Evolutionary conservation across 2,797 vertebrate species (phyloP), one percentile per base, ranked within the genome.

Genomic region (Epinephelus malabaricus): DNA sequence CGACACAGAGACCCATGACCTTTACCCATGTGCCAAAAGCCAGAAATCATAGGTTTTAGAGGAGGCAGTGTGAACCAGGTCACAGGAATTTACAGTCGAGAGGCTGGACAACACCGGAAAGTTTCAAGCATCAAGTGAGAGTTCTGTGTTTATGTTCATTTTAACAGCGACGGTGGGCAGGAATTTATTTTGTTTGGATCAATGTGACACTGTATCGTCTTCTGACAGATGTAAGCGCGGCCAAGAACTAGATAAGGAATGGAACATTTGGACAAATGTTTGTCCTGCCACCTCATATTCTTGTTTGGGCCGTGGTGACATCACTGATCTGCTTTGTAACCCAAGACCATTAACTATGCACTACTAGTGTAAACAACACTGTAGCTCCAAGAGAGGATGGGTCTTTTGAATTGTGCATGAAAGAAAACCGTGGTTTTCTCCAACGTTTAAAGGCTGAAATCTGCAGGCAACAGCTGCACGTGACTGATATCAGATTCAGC

Each of bases 151-250:
- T 95, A 95, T 83, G 78, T 90, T 93, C 59, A 69, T 90, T 92
- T 91, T 74, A 87, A 87, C 91, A 85, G 89, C 77, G 46, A 86
- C 84, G 47, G 88, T 88, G 93, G 93, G 93, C 85, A 94, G 91
- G 92, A 88, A 94, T 94, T 94, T 88, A 88, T 88, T 91, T 94
- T 95, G 94, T 96, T 95, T 94, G 89, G 90, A 92, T 77, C 83
- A 76, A 43, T 54, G 84, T 85, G 88, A 92, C 94, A 90, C 88
- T 74, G 89, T 85, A 86, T 92, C 86, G 69, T 92, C 92, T 89
- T 91, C 78, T 88, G 86, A 58, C 85, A 59, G 87, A 86, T 66
- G 90, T 69, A 71, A 88, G 86, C 68, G 64, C 59, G 11, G 87
- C 86, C 82, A 80, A 88, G 86, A 87, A 82, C 92, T 93, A 75